Conservation (phyloP, 2,113 vertebrate species). For the Crotalus tigris region DNA sequence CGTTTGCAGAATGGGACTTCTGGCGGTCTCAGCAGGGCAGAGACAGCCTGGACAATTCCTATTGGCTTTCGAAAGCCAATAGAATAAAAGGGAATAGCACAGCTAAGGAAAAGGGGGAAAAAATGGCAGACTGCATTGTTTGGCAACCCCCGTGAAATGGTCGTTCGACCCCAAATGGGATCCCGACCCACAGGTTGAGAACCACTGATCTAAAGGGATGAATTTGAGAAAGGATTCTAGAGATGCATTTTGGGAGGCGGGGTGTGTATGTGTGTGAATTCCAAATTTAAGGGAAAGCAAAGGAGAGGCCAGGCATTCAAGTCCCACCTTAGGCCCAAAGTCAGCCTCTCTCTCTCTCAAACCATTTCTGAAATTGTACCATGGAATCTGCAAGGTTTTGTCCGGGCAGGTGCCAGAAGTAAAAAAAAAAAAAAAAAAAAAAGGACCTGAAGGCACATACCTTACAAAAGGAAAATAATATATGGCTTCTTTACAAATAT, state of each 20-base stretch:
- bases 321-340: not conserved
- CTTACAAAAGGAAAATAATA: not conserved
- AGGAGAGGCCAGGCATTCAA: not conserved
- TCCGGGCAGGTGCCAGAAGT: not conserved
- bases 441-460: not conserved
- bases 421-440: not conserved
- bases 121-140: no score
- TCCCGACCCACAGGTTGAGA: no score
- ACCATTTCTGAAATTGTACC: not conserved
- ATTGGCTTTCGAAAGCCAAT: no score
- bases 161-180: no score
- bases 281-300: not conserved
- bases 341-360: not conserved
- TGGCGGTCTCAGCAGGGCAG: no score
- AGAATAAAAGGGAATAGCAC: no score
- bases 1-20: no score
- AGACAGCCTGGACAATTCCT: no score
- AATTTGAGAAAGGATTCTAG: not conserved
- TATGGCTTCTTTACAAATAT: not conserved
- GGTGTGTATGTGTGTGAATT: not conserved
- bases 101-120: no score
- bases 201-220: not conserved
- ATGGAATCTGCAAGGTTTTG: not conserved
- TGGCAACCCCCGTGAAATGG: no score
- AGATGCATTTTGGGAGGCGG: not conserved